Conservation (phyloP, 2,113 vertebrate species). For the Nipponia nippon region DNA sequence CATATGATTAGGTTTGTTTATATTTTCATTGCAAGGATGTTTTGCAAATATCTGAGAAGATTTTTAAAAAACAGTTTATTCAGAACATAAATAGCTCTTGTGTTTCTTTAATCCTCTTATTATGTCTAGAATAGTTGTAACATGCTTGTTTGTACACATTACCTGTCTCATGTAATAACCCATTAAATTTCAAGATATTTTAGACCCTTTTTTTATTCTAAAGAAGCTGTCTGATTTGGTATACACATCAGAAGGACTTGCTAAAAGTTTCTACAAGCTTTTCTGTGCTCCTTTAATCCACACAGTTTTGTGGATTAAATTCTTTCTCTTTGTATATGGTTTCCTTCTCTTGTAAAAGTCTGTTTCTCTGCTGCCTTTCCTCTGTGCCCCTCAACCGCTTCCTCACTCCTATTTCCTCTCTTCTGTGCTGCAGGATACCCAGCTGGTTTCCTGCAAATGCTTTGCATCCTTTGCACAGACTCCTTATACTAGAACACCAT, state of each 20-base stretch:
- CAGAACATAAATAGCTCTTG: not conserved
- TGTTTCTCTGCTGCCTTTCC: slow-evolving; percentile 27
- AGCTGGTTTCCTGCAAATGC: slow-evolving; percentile 59
- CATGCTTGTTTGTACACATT: not conserved
- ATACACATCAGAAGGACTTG: not conserved
- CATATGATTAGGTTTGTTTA: not conserved
- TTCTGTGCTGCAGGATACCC: slow-evolving; percentile 52
- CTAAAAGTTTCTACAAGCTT: not conserved
- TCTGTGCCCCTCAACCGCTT: slow-evolving; percentile 22
- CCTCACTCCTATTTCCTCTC: slow-evolving; percentile 55
- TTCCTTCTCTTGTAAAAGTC: slow-evolving; percentile 12
- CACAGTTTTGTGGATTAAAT: not conserved
- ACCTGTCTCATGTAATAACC: not conserved
- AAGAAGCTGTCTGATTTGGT: not conserved
- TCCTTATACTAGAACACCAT: slow-evolving; percentile 1
- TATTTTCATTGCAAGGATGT: not conserved
- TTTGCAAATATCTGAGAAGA: not conserved
- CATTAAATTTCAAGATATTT: not conserved
- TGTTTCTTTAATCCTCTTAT: not conserved
- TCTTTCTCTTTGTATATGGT: not conserved
- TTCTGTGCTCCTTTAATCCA: not conserved
- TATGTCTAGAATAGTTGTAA: not conserved
- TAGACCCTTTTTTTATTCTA: not conserved
- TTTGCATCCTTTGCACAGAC: slow-evolving; percentile 52
- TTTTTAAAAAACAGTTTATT: not conserved